These are phyloP conservation scores for Tribolium freemani DNA, from an alignment of 2,888 invertebrate genomes.

Conservation along the genomic window DNA sequence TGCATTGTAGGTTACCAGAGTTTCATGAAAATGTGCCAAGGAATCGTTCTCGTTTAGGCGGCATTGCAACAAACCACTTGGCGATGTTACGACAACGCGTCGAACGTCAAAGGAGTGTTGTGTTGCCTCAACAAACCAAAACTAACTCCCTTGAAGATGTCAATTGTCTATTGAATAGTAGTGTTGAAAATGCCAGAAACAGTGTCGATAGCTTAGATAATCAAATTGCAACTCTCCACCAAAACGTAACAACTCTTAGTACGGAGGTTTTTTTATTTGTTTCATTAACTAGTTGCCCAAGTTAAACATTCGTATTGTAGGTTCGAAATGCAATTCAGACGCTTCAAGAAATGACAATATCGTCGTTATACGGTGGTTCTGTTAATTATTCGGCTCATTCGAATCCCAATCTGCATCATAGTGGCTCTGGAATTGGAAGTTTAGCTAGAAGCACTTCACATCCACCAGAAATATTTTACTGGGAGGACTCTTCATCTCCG, in stretches of 20 bases:
- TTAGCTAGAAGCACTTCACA: constrained; percentile 86
- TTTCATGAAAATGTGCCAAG: constrained; percentile 58
- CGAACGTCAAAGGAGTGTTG: constrained; percentile 77
- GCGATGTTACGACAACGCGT: constrained; percentile 76
- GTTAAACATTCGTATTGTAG: constrained; percentile 64
- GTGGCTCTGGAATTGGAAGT: constrained; percentile 66
- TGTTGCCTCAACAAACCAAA: constrained; percentile 69
- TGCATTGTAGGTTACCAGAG: constrained; percentile 61
- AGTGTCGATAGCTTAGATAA: constrained; percentile 83
- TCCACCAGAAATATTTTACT: constrained; percentile 87
- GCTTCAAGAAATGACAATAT: constrained; percentile 84
- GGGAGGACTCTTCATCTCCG: constrained; percentile 73
- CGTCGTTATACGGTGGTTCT: constrained; percentile 65
- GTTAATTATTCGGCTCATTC: constrained; percentile 81
- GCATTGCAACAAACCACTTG: constrained; percentile 66
- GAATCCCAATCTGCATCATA: constrained; percentile 76
- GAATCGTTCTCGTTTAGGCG: constrained; percentile 59
- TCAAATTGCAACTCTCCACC: constrained; percentile 85
- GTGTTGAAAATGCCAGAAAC: constrained; percentile 63
- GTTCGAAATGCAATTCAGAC: constrained; percentile 88
- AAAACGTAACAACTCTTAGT: constrained; percentile 88
- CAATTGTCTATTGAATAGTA: constrained; percentile 69
- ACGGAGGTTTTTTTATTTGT: constrained; percentile 74
- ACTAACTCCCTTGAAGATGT: constrained; percentile 75
- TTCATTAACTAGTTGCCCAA: not conserved